These are phyloP conservation scores for Coendou prehensilis DNA, from an alignment of 2,797 vertebrate genomes.

Conservation along the genomic window DNA sequence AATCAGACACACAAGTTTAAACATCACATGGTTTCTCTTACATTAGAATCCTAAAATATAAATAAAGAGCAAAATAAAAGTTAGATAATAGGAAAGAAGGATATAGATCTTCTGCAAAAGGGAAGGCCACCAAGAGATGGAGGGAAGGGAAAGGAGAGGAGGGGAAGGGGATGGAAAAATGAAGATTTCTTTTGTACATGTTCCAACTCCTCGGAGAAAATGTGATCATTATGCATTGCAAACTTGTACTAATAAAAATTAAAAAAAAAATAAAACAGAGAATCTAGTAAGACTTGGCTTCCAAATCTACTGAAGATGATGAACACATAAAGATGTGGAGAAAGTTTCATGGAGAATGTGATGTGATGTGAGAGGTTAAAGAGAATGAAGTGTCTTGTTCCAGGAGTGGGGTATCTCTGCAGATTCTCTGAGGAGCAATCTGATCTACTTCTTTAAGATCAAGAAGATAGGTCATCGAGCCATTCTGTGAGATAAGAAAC, in stretches of 20 bases:
- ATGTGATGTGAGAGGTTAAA: not conserved
- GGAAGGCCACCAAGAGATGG: not conserved
- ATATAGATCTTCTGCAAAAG: not conserved
- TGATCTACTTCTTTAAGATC: not conserved
- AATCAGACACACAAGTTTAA: not conserved
- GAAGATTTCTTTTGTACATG: not conserved
- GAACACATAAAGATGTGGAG: not conserved
- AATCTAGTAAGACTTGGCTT: too few species aligned
- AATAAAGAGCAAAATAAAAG: not conserved
- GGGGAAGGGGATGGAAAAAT: not conserved
- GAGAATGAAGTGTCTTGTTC: not conserved
- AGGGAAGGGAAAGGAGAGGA: not conserved
- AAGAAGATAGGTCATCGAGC: not conserved
- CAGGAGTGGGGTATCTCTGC: too few species aligned
- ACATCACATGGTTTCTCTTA: not conserved
- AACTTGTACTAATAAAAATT: not conserved
- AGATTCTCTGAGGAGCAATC: not conserved
- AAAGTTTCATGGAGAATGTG: not conserved
- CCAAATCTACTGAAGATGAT: not conserved
- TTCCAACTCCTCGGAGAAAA: not conserved
- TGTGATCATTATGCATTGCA: not conserved
- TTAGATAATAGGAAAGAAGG: not conserved
- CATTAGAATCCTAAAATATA: not conserved
- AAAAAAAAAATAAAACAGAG: not conserved
- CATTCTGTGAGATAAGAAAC: not conserved